Evolutionary conservation across 2,113 vertebrate genomes (phyloP), one percentile per base, ranked within the genome.

Genomic region (Callospermophilus lateralis): DNA sequence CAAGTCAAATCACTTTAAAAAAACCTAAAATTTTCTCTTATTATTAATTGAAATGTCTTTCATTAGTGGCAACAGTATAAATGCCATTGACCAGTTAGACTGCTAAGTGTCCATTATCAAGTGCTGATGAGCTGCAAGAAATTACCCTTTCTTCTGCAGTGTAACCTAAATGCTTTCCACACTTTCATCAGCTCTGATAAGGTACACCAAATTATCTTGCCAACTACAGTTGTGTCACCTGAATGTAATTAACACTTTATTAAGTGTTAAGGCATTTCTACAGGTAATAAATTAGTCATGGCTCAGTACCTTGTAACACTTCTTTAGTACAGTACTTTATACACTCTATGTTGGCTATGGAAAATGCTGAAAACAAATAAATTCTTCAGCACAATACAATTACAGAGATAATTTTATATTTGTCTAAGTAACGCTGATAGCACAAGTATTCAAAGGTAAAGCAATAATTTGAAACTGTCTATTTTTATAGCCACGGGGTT

Each of bases 241-340:
- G 85, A 95, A 95, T 77, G 90, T 94, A 97, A 97, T 98, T 97
- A 97, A 97, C 96, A 97, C 97, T 90, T 95, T 96, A 93, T 95
- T 97, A 98, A 92, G 87, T 93, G 88, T 89, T 74, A 92, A 95
- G 84, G 90, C 55, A 95, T 96, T 98, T 97, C 96, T 96, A 84
- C 88, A 96, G 84, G 88, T 91, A 97, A 98, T 97, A 97, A 97
- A 98, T 98, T 97, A 97, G 96, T 97, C 90, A 96, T 96, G 92
- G 85, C 73, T 94, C 37, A 83, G 92, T 83, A 92, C 88, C 90
- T 90, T 74, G 73, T 67, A 94, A 90, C 42, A 84, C 74, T 93
- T 93, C 83, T 84, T 94, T 34, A 86, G 89, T 81, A 51, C 48
- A 84, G 74, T 90, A 90, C 48, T 74, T 93, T 89, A 90, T 65